These are phyloP conservation scores for Xyrauchen texanus DNA, from an alignment of 2,113 vertebrate species.

Conservation along the genomic window DNA sequence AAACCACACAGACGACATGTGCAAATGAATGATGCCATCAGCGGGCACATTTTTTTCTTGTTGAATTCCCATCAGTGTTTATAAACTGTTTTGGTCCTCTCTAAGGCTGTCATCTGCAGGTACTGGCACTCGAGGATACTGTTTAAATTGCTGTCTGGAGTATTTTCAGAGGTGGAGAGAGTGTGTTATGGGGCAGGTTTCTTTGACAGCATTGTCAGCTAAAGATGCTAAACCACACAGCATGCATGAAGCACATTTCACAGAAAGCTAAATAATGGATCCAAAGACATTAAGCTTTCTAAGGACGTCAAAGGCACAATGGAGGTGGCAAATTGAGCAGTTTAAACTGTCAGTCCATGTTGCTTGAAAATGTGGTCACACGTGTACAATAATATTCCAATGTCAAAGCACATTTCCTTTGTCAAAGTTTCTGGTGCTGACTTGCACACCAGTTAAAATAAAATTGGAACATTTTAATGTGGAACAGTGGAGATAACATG, in stretches of 20 bases:
- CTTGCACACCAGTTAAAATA: too few species aligned
- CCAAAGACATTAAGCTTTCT: neutral
- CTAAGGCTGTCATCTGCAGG: slow-evolving; percentile 15
- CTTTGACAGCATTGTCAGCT: slow-evolving; percentile 48
- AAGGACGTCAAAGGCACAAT: slow-evolving; percentile 17
- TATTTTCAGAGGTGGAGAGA: slow-evolving; percentile 27
- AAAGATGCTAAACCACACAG: slow-evolving; percentile 41
- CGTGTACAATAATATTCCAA: too few species aligned
- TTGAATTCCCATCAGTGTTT: neutral
- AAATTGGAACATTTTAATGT: too few species aligned
- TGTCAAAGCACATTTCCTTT: too few species aligned
- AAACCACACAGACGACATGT: too few species aligned
- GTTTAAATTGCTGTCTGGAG: slow-evolving; percentile 34
- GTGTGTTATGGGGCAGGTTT: slow-evolving; percentile 43
- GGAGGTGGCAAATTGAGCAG: neutral
- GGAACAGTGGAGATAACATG: too few species aligned
- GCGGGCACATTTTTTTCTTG: too few species aligned
- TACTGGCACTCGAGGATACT: slow-evolving; percentile 22
- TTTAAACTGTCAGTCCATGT: slow-evolving; percentile 24
- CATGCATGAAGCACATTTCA: slow-evolving; percentile 9
- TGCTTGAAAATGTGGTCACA: neutral
- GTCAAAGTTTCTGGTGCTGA: too few species aligned
- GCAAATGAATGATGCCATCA: too few species aligned
- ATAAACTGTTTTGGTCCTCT: neutral
- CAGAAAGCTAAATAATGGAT: slow-evolving; percentile 16